Percentiles rank a stretch among this genome's conserved stretches.
These are phyloP conservation scores for Nomada lathburiana DNA, from an alignment of 2,888 invertebrate species.

Conservation along the genomic window DNA sequence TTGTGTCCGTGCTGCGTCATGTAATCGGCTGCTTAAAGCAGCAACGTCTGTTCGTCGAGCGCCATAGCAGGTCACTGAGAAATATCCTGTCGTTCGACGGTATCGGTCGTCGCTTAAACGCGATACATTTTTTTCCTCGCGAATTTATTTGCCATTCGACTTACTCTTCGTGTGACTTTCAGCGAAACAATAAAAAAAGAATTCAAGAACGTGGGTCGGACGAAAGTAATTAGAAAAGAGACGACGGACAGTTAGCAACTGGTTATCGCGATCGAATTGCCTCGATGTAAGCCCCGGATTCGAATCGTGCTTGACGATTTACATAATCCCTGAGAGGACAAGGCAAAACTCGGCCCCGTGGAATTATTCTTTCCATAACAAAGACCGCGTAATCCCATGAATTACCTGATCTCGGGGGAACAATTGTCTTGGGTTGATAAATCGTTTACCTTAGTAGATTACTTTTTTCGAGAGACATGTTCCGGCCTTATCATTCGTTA, in stretches of 20 bases:
- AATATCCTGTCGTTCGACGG: conserved; percentile 1
- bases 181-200: background rate
- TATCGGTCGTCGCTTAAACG: background rate
- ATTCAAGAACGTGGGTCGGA: background rate
- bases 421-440: conserved; percentile 13
- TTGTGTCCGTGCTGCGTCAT: conserved; percentile 51
- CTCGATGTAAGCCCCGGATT: conserved; percentile 66
- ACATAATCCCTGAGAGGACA: conserved; percentile 70
- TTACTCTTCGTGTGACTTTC: background rate
- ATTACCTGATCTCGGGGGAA: conserved; percentile 16
- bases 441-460: background rate
- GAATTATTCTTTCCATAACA: conserved; percentile 58
- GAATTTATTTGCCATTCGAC: conserved; percentile 11
- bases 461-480: conserved; percentile 11
- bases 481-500: background rate
- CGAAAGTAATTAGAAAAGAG: conserved; percentile 58
- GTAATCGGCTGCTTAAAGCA: conserved; percentile 51
- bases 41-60: conserved; percentile 29
- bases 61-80: conserved; percentile 20
- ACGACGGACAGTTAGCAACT: conserved; percentile 44
- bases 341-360: conserved; percentile 57
- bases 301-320: conserved; percentile 62
- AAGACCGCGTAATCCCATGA: conserved; percentile 57
- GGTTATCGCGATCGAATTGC: conserved; percentile 71
- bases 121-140: conserved; percentile 8